Evolutionary conservation across 2,797 vertebrate species (phyloP).

Genomic region (Xiphophorus birchmanni): DNA sequence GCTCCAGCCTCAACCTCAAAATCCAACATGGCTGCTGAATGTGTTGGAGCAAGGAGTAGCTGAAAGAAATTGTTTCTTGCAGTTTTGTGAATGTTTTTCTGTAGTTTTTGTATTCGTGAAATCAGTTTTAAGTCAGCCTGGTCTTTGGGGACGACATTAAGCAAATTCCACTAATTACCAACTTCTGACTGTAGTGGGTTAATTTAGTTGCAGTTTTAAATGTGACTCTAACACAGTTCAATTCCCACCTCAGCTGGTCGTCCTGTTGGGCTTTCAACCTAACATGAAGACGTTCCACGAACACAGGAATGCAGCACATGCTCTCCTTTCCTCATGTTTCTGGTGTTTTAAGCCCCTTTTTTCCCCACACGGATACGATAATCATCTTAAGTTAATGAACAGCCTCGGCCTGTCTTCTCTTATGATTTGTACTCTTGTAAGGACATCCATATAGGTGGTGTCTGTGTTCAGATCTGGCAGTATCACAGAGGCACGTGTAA

Average conservation of each 20-base stretch:
- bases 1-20: not conserved
- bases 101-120: not conserved
- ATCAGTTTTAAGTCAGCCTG: not conserved
- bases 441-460: slow-evolving; percentile 48
- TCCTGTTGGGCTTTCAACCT: not conserved
- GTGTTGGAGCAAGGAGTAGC: not conserved
- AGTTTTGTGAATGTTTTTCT: not conserved
- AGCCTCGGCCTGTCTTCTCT: slow-evolving; percentile 44
- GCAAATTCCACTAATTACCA: not conserved
- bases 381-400: slow-evolving; percentile 42
- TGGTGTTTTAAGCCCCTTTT: slow-evolving; percentile 1
- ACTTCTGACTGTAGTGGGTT: not conserved
- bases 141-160: not conserved
- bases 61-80: not conserved
- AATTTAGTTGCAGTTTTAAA: not conserved
- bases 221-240: not conserved
- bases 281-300: not conserved
- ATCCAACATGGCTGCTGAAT: not conserved
- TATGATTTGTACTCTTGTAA: slow-evolving; percentile 9
- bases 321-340: not conserved
- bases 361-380: slow-evolving; percentile 37
- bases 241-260: not conserved
- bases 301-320: not conserved
- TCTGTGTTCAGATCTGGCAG: slow-evolving; percentile 48
- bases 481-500: slow-evolving; percentile 50